phyloP scores from a whole-genome alignment of 92 coral and sea anemone genomes.

The Porites divaricata region DNA sequence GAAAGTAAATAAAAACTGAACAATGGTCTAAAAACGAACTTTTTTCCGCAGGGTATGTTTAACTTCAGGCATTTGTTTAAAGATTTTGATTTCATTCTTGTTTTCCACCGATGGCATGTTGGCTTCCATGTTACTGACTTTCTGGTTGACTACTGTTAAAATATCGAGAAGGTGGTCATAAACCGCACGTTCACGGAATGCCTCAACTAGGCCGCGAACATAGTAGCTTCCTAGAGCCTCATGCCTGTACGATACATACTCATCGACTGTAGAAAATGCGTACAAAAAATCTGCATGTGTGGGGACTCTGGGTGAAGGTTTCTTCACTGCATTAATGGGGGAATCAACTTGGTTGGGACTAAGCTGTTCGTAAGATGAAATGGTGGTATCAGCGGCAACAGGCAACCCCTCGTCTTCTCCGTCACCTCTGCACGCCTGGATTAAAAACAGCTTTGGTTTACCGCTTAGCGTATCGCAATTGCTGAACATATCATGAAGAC shows the following conservation, averaged over 20 bases:
- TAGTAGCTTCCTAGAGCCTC: neutral
- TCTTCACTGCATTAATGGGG: neutral
- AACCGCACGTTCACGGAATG: neutral
- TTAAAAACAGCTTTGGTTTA: slow-evolving; percentile 78
- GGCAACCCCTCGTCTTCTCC: slow-evolving; percentile 18
- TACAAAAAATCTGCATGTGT: neutral
- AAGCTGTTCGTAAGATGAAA: neutral
- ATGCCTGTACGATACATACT: neutral
- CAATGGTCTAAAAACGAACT: neutral
- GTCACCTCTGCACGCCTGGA: slow-evolving; percentile 83
- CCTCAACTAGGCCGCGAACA: neutral
- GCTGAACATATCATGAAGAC: slow-evolving; percentile 38
- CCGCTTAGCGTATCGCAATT: slow-evolving; percentile 61
- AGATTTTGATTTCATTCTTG: neutral
- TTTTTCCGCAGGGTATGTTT: neutral
- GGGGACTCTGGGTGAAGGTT: neutral
- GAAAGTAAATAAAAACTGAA: too few relatives aligned
- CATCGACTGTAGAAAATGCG: neutral
- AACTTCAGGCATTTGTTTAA: neutral
- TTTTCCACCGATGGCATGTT: neutral
- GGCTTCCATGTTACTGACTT: neutral
- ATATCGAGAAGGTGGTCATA: neutral
- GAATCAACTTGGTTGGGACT: neutral
- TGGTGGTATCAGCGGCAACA: neutral
- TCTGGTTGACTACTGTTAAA: neutral